Percentiles rank a stretch among this genome's conserved stretches.
Evolutionary conservation across 1,140 invertebrate genomes (phyloP).

Genomic region (Venustaconcha ellipsiformis): DNA sequence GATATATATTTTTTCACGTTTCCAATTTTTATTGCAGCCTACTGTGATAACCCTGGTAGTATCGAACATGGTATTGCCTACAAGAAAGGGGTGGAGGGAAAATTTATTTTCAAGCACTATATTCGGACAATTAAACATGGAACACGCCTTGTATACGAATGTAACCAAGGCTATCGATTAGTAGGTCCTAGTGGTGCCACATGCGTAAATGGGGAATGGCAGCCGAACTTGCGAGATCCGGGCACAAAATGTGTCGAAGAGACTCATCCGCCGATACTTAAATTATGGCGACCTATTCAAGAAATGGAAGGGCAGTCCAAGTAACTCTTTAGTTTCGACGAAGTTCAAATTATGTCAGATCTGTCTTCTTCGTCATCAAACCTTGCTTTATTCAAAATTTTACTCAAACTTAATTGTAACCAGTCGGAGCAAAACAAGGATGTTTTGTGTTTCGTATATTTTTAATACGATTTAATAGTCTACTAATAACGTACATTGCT

Average conservation of each 20-base stretch:
- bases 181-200: constrained; percentile 91
- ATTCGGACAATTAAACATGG: constrained; percentile 38
- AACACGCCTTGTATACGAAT: constrained; percentile 87
- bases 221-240: constrained; percentile 70
- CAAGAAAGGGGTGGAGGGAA: constrained; percentile 23
- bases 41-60: constrained; percentile 24
- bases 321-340: no score
- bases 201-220: constrained; percentile 90
- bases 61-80: constrained; percentile 31
- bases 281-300: constrained; percentile 15
- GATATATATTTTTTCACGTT: background rate
- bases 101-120: constrained; percentile 31
- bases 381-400: no score
- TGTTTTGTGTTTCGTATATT: no score
- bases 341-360: no score
- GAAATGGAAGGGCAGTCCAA: no score
- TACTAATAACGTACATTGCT: no score
- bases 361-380: no score
- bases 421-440: no score
- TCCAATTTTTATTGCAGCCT: constrained; percentile 9
- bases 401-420: no score
- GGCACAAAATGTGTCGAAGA: constrained; percentile 19
- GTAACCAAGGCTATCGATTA: constrained; percentile 89
- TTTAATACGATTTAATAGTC: no score
- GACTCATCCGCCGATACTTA: constrained; percentile 23